Evolutionary conservation across 1,140 invertebrate genomes (phyloP).

Genomic region (Penaeus vannamei): DNA sequence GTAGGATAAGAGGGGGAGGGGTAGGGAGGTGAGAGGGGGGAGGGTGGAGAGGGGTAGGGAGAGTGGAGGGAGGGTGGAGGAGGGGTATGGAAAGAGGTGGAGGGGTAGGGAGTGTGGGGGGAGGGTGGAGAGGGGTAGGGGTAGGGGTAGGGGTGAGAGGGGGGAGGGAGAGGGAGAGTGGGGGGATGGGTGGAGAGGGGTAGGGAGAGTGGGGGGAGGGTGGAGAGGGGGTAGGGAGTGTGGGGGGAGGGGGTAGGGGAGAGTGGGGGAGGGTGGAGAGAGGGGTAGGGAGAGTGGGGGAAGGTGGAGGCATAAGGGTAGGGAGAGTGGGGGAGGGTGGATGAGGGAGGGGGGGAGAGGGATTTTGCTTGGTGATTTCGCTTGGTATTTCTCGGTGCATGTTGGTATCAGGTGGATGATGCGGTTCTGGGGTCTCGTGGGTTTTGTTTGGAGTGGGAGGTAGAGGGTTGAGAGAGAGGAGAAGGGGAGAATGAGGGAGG

Average conservation of each 20-base stretch:
- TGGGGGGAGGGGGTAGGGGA: no score
- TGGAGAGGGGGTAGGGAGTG: neutral
- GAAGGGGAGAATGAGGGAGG: no score
- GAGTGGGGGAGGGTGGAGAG: neutral
- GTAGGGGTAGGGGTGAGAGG: no score
- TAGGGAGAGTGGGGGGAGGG: neutral
- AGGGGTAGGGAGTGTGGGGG: neutral
- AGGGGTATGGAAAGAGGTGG: neutral
- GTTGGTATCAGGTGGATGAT: neutral
- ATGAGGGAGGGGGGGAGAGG: neutral
- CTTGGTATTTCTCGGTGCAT: neutral
- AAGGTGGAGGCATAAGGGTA: neutral
- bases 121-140: neutral
- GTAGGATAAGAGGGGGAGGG: neutral
- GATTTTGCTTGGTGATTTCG: neutral
- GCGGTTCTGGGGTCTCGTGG: neutral
- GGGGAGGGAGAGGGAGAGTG: no score
- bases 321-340: no score
- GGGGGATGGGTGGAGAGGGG: neutral
- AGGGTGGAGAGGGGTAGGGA: neutral
- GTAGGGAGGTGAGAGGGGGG: neutral
- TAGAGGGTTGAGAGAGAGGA: neutral
- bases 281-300: neutral
- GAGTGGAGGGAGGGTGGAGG: neutral
- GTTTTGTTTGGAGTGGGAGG: neutral